Percentiles rank a stretch among this genome's conserved stretches.
These are phyloP conservation scores for Suricata suricatta DNA, from an alignment of 2,113 vertebrate species.

Conservation along the genomic window DNA sequence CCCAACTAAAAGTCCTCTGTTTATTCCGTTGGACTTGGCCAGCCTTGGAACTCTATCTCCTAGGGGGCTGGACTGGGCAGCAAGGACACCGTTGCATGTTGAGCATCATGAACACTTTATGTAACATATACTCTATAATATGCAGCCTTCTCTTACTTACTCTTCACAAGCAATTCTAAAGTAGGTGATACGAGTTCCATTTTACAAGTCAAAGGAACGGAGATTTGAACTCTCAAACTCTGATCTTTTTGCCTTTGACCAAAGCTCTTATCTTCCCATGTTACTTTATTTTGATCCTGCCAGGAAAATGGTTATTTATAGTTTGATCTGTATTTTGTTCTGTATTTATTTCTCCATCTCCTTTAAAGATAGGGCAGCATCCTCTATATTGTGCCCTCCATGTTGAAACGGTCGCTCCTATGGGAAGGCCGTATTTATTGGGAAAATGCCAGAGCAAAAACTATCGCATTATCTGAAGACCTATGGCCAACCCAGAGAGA, in stretches of 20 bases:
- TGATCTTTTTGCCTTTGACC: not conserved
- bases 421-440: not conserved
- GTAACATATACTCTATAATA: too few relatives aligned
- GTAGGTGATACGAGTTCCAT: not conserved
- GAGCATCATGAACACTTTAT: not conserved
- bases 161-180: not conserved
- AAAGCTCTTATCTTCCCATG: not conserved
- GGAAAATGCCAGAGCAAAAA: not conserved
- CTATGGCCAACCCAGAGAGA: not conserved
- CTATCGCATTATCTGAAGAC: not conserved
- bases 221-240: not conserved
- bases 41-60: not conserved
- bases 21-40: not conserved
- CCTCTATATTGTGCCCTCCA: not conserved
- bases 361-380: not conserved
- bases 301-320: not conserved
- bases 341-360: not conserved
- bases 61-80: not conserved
- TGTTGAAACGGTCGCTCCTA: not conserved
- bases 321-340: conserved; percentile 4
- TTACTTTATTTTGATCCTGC: not conserved
- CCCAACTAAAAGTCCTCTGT: not conserved
- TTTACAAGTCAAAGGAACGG: not conserved
- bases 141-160: not conserved
- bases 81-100: not conserved